A percentile compares a stretch with the other conserved stretches of the same genome.
phyloP scores from a whole-genome alignment of 1,140 invertebrate species.

The Microvelia longipes region DNA sequence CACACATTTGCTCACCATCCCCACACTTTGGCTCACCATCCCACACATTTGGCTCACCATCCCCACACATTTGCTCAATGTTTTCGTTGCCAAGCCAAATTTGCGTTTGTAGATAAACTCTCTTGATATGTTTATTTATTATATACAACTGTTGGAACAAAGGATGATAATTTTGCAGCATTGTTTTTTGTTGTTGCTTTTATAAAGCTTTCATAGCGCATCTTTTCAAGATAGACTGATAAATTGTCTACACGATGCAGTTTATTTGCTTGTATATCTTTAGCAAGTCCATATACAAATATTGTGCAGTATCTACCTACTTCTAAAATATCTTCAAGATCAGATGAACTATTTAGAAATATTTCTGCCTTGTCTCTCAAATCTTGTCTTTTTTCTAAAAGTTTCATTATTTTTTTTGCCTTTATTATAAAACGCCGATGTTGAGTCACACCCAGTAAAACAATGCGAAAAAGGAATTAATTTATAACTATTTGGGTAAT shows the following conservation, averaged over 20 bases:
- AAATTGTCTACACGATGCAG: background rate
- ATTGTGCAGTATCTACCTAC: background rate
- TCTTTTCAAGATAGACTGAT: background rate
- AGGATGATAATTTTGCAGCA: background rate
- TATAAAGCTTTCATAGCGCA: background rate
- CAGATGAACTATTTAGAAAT: background rate
- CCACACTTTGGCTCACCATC: too few relatives aligned
- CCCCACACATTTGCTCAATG: too few relatives aligned
- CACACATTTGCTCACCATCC: too few relatives aligned
- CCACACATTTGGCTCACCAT: too few relatives aligned
- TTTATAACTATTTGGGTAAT: slow-evolving; percentile 2
- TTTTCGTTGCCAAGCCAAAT: too few relatives aligned
- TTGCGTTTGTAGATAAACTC: too few relatives aligned
- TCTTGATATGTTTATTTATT: too few relatives aligned
- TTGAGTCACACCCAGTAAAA: slow-evolving; percentile 5
- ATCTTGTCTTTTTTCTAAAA: background rate
- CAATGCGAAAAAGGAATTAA: slow-evolving; percentile 4
- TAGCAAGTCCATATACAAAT: background rate
- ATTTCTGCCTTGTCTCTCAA: background rate
- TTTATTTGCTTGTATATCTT: background rate
- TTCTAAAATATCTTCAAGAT: background rate
- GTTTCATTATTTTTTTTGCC: slow-evolving; percentile 5
- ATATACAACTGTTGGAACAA: background rate
- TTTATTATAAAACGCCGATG: slow-evolving; percentile 5
- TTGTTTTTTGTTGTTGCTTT: background rate